phyloP scores from a whole-genome alignment of 2,888 invertebrate species.

The Apantesis nais region DNA sequence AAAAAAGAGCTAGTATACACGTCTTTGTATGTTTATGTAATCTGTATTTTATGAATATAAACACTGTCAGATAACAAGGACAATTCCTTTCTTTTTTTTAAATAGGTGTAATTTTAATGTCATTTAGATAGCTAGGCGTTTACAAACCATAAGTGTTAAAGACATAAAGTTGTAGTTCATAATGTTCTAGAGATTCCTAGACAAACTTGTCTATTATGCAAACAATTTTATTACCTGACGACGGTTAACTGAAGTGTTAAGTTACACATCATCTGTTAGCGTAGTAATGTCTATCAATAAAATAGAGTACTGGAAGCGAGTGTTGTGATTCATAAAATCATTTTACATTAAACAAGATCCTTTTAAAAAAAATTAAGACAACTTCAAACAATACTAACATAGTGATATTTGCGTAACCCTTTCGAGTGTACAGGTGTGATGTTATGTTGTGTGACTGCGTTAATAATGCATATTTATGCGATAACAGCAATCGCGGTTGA shows the following conservation, averaged over 20 bases:
- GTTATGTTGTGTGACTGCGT: no score
- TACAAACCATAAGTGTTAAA: neutral
- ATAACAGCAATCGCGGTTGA: no score
- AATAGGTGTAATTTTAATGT: no score
- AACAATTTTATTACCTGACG: slow-evolving; percentile 1
- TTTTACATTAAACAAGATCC: no score
- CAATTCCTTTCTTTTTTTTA: no score
- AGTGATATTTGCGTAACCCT: no score
- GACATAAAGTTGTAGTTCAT: neutral
- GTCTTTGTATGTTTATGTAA: neutral
- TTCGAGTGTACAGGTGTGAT: no score
- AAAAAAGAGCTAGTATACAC: no score
- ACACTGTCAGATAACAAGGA: no score
- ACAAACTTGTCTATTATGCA: neutral
- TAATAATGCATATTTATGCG: no score
- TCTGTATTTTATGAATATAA: neutral
- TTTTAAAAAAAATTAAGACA: neutral
- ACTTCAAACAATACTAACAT: no score
- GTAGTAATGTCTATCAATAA: neutral
- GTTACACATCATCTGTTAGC: neutral
- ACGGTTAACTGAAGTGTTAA: neutral
- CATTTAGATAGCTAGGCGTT: neutral
- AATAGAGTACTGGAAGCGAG: neutral
- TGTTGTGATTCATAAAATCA: neutral
- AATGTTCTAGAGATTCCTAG: neutral